Percentiles rank a stretch among this genome's conserved stretches.
Evolutionary conservation across 2,888 invertebrate genomes (phyloP).

Genomic region (Callinectes sapidus): DNA sequence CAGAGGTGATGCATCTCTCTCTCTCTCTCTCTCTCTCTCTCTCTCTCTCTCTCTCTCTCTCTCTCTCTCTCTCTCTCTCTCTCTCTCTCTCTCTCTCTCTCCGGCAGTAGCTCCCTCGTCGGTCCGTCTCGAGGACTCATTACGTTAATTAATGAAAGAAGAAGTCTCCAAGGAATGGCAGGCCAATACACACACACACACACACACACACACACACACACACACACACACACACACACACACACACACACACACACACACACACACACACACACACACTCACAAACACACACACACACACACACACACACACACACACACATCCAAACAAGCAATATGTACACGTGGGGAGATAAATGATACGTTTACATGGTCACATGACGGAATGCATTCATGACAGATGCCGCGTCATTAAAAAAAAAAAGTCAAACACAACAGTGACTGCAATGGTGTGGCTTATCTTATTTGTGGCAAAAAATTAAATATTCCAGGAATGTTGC

Average conservation of each 20-base stretch:
- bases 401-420: not conserved
- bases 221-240: constrained; percentile 38
- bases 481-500: constrained; percentile 5
- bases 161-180: not conserved
- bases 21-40: constrained; percentile 34
- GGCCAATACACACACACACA: constrained; percentile 15
- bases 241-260: constrained; percentile 18
- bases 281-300: not conserved
- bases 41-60: constrained; percentile 31
- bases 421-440: not conserved
- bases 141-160: not conserved
- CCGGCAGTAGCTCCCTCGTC: not conserved
- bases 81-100: constrained; percentile 38
- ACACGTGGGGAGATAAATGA: not conserved
- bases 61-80: constrained; percentile 41
- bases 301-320: not conserved
- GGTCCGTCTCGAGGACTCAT: not conserved
- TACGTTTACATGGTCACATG: not conserved
- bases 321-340: not conserved
- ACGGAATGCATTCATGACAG: not conserved
- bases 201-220: constrained; percentile 41
- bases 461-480: not conserved
- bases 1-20: not conserved
- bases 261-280: not conserved
- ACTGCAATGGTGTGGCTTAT: not conserved